Conservation (phyloP, 2,888 invertebrate genomes). For the Ceriagrion tenellum region DNA sequence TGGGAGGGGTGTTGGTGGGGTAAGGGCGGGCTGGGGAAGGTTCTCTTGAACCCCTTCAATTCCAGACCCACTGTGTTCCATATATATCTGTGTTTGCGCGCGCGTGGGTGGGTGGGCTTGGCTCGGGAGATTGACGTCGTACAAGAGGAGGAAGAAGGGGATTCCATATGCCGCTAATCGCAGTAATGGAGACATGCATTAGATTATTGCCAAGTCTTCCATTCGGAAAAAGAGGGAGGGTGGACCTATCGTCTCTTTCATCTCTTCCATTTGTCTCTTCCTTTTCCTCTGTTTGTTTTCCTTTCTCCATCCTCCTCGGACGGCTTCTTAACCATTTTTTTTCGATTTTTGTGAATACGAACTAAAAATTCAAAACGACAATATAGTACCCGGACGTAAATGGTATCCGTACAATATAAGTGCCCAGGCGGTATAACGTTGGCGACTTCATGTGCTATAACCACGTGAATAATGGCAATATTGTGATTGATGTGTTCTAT, state of each 20-base stretch:
- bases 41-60: background rate
- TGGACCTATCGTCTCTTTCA: background rate
- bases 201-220: constrained; percentile 50
- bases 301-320: background rate
- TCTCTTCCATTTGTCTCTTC: too few species aligned
- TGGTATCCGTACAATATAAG: too few species aligned
- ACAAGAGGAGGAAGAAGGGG: background rate
- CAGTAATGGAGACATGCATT: constrained; percentile 60
- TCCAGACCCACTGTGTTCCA: background rate
- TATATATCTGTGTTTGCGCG: background rate
- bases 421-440: too few species aligned
- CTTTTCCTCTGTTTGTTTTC: background rate
- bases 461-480: too few species aligned
- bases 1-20: too few species aligned
- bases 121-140: background rate
- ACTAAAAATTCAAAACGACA: background rate
- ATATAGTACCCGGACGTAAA: too few species aligned
- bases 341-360: too few species aligned
- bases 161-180: constrained; percentile 35
- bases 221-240: background rate
- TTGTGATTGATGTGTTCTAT: too few species aligned
- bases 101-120: background rate
- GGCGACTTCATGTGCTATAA: too few species aligned
- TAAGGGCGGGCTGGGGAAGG: background rate
- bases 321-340: background rate